phyloP scores from a whole-genome alignment of 2,113 vertebrate genomes.

The Arenaria interpres region DNA sequence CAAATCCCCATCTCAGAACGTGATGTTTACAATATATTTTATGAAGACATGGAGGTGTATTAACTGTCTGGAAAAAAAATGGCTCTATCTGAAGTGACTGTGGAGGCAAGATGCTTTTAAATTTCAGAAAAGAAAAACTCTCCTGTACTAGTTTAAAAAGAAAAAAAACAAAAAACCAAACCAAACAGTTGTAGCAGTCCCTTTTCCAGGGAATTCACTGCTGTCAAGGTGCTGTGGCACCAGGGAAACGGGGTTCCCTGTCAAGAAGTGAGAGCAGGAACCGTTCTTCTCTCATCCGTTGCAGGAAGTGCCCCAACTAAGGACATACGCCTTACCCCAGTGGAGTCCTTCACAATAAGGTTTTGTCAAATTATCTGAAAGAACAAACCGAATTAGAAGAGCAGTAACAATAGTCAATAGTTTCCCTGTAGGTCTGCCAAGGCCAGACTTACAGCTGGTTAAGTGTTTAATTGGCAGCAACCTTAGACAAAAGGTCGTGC shows the following conservation, averaged over 20 bases:
- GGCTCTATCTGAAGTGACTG: background rate
- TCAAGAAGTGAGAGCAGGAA: background rate
- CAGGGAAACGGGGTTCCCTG: background rate
- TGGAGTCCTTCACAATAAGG: background rate
- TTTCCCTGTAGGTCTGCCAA: slow-evolving; percentile 29
- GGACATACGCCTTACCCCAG: background rate
- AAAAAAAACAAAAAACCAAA: background rate
- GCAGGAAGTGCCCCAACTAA: background rate
- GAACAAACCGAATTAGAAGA: background rate
- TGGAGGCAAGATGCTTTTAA: background rate
- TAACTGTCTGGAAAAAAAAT: background rate
- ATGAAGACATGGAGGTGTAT: background rate
- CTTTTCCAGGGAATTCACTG: background rate
- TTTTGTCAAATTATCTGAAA: background rate
- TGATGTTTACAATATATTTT: background rate
- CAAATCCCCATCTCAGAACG: background rate
- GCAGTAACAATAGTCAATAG: slow-evolving; percentile 17
- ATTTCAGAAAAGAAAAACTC: background rate
- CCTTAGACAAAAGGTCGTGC: background rate
- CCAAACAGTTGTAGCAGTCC: background rate
- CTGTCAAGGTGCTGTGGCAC: background rate
- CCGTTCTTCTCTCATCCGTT: background rate
- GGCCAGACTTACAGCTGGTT: slow-evolving; percentile 3
- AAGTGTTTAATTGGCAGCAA: background rate
- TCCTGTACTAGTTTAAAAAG: background rate